Evolutionary conservation across 1,140 invertebrate genomes (phyloP).

Genomic region (Drosophila saltans): DNA sequence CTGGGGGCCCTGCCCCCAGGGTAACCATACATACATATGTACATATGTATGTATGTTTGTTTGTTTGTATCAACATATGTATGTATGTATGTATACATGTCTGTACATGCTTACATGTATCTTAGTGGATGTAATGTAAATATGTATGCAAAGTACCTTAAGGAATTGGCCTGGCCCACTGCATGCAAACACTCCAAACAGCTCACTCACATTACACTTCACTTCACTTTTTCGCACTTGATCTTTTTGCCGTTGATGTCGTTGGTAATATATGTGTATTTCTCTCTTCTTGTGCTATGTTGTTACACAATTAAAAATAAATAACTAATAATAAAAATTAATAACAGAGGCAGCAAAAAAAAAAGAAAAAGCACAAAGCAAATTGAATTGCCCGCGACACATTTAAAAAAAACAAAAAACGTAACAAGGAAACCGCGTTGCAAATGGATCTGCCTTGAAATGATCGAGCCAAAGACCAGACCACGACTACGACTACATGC

Average conservation of each 20-base stretch:
- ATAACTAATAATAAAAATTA: slow-evolving; percentile 35
- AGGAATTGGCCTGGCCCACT: slow-evolving; percentile 9
- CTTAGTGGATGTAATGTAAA: not conserved
- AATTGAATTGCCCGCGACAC: slow-evolving; percentile 61
- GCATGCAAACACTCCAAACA: not conserved
- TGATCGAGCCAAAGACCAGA: slow-evolving; percentile 16
- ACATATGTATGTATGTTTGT: slow-evolving; percentile 5
- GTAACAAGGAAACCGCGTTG: slow-evolving; percentile 27
- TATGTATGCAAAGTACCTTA: slow-evolving; percentile 8
- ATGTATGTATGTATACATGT: not conserved
- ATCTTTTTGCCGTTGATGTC: slow-evolving; percentile 20
- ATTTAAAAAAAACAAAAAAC: slow-evolving; percentile 28
- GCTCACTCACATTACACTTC: slow-evolving; percentile 30
- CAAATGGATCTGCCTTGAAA: slow-evolving; percentile 15
- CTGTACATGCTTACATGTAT: not conserved
- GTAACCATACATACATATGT: not conserved
- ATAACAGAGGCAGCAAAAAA: not conserved
- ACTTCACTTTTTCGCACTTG: slow-evolving; percentile 58
- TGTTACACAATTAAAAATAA: slow-evolving; percentile 66
- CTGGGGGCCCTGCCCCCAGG: not conserved
- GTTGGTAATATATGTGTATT: slow-evolving; percentile 4
- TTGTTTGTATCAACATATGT: not conserved
- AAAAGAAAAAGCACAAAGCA: slow-evolving; percentile 6
- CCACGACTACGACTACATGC: slow-evolving; percentile 6
- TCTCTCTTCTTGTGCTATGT: slow-evolving; percentile 18